Percentiles rank a stretch among this genome's conserved stretches.
Evolutionary conservation across 2,113 vertebrate genomes (phyloP).

Genomic region (Rhodinocichla rosea): DNA sequence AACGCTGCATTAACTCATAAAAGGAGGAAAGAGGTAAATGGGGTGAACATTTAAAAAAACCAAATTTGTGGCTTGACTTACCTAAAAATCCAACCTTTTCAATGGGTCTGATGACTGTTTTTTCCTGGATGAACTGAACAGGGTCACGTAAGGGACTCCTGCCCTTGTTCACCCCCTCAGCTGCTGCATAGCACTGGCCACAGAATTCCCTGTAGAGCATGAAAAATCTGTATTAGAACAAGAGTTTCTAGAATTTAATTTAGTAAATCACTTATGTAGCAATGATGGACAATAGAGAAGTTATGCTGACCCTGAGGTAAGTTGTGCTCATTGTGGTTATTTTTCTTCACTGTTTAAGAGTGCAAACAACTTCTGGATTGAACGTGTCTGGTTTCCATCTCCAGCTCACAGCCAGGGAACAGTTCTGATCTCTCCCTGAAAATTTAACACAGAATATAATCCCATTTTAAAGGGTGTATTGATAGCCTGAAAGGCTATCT

Average conservation of each 20-base stretch:
- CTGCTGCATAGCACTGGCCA: neutral
- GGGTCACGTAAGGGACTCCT: neutral
- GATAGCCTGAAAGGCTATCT: neutral
- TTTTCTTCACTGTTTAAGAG: neutral
- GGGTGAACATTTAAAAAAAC: neutral
- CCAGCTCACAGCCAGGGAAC: neutral
- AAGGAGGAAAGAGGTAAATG: neutral
- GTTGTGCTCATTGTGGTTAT: neutral
- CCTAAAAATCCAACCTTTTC: neutral
- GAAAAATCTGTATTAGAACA: neutral
- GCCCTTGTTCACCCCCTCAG: neutral
- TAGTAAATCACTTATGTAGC: neutral
- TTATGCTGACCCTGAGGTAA: neutral
- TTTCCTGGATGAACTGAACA: neutral
- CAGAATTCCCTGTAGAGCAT: neutral
- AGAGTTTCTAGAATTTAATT: neutral
- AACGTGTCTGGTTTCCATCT: neutral
- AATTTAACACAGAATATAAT: neutral
- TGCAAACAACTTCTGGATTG: neutral
- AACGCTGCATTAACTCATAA: neutral
- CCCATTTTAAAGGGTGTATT: neutral
- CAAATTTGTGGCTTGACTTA: neutral
- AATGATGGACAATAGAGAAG: neutral
- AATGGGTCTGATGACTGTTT: neutral
- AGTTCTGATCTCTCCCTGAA: neutral